Base-by-base conservation (phyloP, 2,113 vertebrate species). In the Otus sunia region DNA sequence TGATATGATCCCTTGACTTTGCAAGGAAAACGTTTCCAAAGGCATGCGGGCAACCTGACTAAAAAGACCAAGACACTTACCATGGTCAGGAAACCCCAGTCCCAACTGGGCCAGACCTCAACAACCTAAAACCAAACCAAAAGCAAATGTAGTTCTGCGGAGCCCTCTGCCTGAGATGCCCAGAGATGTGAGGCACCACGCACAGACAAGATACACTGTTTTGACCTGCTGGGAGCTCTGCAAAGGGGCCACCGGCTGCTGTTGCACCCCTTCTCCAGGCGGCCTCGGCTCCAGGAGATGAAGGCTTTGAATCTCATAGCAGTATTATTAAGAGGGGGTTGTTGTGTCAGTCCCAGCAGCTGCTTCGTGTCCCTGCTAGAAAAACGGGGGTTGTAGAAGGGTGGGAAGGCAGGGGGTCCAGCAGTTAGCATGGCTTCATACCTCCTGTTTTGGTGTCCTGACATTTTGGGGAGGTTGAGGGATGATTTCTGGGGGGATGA, bases 1-100 rank as follows among this genome's bases (percentile, higher is more conserved):
- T 41, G 22, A 41, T 34, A n/a, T 0, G 15, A 49, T 77, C 49
- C n/a, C 50, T 93, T 2, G 11, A 72, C 75, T 95, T 96, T 79
- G 77, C 92, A 69, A 92, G 95, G 91, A 87, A 91, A 92, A 91
- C 0, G 1, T 89, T 95, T 94, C 96, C 91, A 96, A 95, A 96
- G 91, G 91, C 84, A 85, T 73, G 86, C 20, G 5, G 73, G 89
- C 36, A 91, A 85, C 37, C 36, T 72, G 37, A 88, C 32, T 45
- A 62, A 88, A 88, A 88, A 90, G 49, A 55, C 34, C 49, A 20
- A 71, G 41, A 64, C 36, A 62, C 88, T 58, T 62, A 37, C 56
- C 15, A 3, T 10, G 20, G 27, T 53, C 34, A 87, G 60, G 30
- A 78, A 12, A 27, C 34, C 58, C 53, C n/a, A 32, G 62, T 86